Evolutionary conservation across 2,888 invertebrate genomes (phyloP), one percentile per base, ranked within the genome.

Genomic region (Caenorhabditis zanzibari): DNA sequence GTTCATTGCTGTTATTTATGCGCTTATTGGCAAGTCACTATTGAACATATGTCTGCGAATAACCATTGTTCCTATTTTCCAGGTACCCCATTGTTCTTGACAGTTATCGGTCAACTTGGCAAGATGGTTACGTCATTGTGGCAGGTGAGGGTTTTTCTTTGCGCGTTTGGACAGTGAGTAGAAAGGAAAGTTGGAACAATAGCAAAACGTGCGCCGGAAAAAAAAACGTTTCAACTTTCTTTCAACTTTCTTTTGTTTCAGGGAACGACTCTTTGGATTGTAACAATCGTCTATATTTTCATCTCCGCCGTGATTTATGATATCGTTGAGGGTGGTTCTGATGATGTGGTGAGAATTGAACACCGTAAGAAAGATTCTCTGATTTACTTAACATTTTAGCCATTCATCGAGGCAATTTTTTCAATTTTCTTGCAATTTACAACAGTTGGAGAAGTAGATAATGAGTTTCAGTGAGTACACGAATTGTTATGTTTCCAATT

Each of bases 331-430:
- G 87, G 88, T 41, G 87, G 87, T 49, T 84, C 85, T 19, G 91
- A 91, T 72, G 90, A 89, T 58, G 88, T 88, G 82, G 91, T 91
- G 47, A 80, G 84, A 63, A 35, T 19, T 56, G 9, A 5, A 66
- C 28, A 28, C 12, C n/a, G 19, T 28, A n/a, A n/a, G n/a, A n/a
- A n/a, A n/a, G n/a, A n/a, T n/a, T n/a, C n/a, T n/a, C n/a, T n/a
- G n/a, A n/a, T n/a, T n/a, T n/a, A n/a, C n/a, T n/a, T n/a, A n/a
- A n/a, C n/a, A n/a, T 58, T 86, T 66, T 79, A 91, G 91, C 90
- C 90, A n/a, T 91, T 91, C 61, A 73, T 88, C 49, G 90, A 91
- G 80, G 90, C 89, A 24, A 64, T 90, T 14, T 88, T 91, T 61
- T 87, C 87, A 16, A 90, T 91, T 22, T 91, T 90, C 72, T 80